phyloP scores from a whole-genome alignment of 1,140 invertebrate species.

The Antheraea pernyi region DNA sequence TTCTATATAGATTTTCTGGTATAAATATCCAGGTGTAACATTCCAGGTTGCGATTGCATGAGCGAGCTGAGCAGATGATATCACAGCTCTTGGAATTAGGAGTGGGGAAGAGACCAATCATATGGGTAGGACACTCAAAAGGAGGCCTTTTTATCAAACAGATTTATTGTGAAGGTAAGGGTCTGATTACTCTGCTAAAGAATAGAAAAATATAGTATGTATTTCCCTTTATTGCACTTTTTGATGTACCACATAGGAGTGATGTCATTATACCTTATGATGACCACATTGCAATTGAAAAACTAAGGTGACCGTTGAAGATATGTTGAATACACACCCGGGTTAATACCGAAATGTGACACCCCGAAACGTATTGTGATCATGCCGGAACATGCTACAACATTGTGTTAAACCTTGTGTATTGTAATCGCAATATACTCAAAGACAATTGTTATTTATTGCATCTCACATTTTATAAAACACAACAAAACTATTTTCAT shows the following conservation, averaged over 20 bases:
- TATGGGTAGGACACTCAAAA: constrained; percentile 87
- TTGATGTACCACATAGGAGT: too few relatives aligned
- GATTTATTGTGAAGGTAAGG: constrained; percentile 81
- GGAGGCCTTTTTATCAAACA: constrained; percentile 87
- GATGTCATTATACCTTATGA: too few relatives aligned
- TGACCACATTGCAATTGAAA: too few relatives aligned
- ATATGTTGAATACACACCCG: too few relatives aligned
- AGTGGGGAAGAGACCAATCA: constrained; percentile 82
- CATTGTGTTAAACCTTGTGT: not conserved
- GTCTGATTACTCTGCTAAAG: not conserved
- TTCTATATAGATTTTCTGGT: too few relatives aligned
- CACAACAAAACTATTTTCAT: not conserved
- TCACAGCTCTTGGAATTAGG: constrained; percentile 79
- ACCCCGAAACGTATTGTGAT: too few relatives aligned
- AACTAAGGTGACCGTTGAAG: too few relatives aligned
- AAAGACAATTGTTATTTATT: not conserved
- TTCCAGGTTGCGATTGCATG: constrained; percentile 72
- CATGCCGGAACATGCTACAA: not conserved
- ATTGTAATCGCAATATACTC: not conserved
- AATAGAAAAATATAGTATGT: not conserved
- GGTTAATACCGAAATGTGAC: too few relatives aligned
- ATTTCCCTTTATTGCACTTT: too few relatives aligned
- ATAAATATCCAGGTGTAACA: not conserved
- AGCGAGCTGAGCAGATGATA: constrained; percentile 84
- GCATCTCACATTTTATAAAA: not conserved